These are phyloP conservation scores for Morbakka virulenta DNA, from an alignment of 30 jellyfish, hydroid and myxozoan species.

Conservation along the genomic window DNA sequence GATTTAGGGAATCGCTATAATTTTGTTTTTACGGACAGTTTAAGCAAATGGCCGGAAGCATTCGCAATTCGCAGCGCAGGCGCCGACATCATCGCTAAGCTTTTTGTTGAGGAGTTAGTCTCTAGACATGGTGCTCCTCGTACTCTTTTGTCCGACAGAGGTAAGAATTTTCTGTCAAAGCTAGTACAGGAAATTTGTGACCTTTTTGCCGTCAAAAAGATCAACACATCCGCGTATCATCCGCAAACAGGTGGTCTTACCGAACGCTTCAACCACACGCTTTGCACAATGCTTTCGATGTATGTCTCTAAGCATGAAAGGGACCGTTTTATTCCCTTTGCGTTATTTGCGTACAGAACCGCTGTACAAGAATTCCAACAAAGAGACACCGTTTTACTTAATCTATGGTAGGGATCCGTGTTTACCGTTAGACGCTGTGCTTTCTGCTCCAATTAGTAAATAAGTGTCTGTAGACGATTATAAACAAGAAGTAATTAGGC, in stretches of 20 bases:
- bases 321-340: constrained; percentile 58
- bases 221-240: constrained; percentile 52
- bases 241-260: constrained; percentile 61
- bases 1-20: constrained; percentile 34
- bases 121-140: constrained; percentile 57
- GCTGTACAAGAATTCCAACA: constrained; percentile 52
- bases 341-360: too few species aligned
- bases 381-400: constrained; percentile 64
- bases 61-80: constrained; percentile 14
- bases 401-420: constrained; percentile 73
- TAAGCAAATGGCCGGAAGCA: constrained; percentile 72
- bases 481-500: constrained; percentile 10
- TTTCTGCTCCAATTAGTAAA: constrained; percentile 39
- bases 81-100: constrained; percentile 34
- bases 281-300: constrained; percentile 25
- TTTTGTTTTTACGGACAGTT: constrained; percentile 53
- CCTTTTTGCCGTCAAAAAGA: constrained; percentile 15
- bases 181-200: constrained; percentile 45
- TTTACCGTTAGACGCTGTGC: constrained; percentile 49
- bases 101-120: constrained; percentile 51
- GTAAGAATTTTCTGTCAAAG: constrained; percentile 34
- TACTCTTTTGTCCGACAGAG: constrained; percentile 42
- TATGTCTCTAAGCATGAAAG: constrained; percentile 41
- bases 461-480: constrained; percentile 39
- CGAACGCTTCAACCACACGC: constrained; percentile 46